Percentiles rank a stretch among this genome's conserved stretches.
phyloP scores from a whole-genome alignment of 2,888 invertebrate genomes.

The Ellobium chinense region DNA sequence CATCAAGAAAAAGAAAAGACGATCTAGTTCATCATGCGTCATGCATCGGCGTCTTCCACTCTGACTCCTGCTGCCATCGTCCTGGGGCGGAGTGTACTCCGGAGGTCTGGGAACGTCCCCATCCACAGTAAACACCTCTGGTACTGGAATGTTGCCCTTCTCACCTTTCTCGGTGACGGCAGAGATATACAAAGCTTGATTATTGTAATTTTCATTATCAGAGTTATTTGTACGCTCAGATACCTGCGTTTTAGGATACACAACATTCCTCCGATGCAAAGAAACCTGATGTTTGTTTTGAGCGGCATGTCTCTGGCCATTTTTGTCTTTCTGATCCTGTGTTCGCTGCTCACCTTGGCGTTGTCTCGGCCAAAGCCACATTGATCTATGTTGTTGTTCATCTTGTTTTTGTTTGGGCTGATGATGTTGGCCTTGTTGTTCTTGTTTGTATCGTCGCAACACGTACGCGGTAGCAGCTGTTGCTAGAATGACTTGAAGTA shows the following conservation, averaged over 20 bases:
- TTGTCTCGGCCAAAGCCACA: background rate
- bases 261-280: background rate
- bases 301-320: too few relatives aligned
- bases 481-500: constrained; percentile 25
- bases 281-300: background rate
- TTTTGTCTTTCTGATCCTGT: background rate
- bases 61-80: background rate
- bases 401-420: background rate
- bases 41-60: background rate
- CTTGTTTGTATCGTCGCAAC: constrained; percentile 13
- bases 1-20: background rate
- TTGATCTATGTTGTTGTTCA: background rate
- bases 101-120: background rate
- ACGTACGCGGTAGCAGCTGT: constrained; percentile 26
- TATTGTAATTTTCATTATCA: background rate
- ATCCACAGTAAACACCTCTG: background rate
- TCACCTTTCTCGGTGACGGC: background rate
- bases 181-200: too few relatives aligned
- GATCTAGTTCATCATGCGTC: background rate
- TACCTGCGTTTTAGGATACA: too few relatives aligned
- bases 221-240: background rate
- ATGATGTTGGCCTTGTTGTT: background rate
- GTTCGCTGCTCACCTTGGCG: background rate
- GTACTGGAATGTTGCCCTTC: background rate
- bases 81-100: background rate